Conservation (phyloP, 2,888 invertebrate species). For the Hofmannophila pseudospretella region DNA sequence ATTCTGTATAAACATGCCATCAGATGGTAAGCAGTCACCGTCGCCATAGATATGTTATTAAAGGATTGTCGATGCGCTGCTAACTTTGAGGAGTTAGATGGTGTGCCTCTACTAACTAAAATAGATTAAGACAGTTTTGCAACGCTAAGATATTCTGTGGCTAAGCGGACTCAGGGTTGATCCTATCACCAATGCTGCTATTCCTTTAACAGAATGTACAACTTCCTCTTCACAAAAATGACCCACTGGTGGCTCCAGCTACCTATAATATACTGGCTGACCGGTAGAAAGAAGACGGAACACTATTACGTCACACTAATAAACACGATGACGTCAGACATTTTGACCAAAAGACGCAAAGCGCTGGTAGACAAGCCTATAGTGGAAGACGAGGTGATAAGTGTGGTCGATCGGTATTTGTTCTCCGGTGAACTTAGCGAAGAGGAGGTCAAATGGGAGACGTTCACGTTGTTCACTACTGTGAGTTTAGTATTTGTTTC, state of each 20-base stretch:
- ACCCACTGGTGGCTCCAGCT: slow-evolving; percentile 58
- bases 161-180: no score
- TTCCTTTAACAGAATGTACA: slow-evolving; percentile 40
- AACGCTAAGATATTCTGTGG: no score
- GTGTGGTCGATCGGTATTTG: slow-evolving; percentile 50
- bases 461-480: slow-evolving; percentile 52
- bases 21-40: no score
- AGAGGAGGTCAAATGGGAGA: slow-evolving; percentile 41
- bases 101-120: no score
- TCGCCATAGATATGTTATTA: no score
- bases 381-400: slow-evolving; percentile 30
- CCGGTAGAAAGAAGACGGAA: slow-evolving; percentile 32
- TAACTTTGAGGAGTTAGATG: no score
- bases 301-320: slow-evolving; percentile 24
- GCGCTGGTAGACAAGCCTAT: slow-evolving; percentile 19
- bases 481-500: no score
- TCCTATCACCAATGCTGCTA: no score
- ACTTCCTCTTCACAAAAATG: slow-evolving; percentile 44
- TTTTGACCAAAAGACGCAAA: slow-evolving; percentile 34
- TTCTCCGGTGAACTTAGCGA: slow-evolving; percentile 40
- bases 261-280: slow-evolving; percentile 43
- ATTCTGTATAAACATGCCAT: no score
- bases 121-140: no score
- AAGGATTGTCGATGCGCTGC: no score
- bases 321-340: slow-evolving; percentile 35